Evolutionary conservation across 2,888 invertebrate genomes (phyloP), one percentile per base, ranked within the genome.

Genomic region (Drosophila neonasuta): DNA sequence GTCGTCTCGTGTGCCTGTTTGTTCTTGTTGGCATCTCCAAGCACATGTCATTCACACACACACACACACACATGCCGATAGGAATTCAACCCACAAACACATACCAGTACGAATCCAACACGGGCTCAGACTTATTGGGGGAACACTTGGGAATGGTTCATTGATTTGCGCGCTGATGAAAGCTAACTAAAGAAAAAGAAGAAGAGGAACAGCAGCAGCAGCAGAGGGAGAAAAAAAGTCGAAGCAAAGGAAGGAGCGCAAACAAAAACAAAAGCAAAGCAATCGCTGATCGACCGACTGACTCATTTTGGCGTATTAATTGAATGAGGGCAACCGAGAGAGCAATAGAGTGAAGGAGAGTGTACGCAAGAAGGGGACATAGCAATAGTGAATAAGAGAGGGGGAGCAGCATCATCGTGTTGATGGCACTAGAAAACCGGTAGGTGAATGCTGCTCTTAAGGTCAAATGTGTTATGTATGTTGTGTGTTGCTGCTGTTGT

Each of bases 401-500:
- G 5, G 24, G 1, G 15, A 15, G 44, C 29, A 46, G 32, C 34
- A 36, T 46, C 54, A 64, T 66, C 77, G 73, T 66, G 62, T 77
- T 54, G 30, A 60, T 55, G 72, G 54, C 79, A 73, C 68, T 77
- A 69, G 84, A 80, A 81, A 83, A 83, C 83, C 87, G 85, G 83
- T 81, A 87, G 83, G 62, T 51, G 57, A 79, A 72, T 64, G 73
- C 81, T 77, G 74, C 81, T 77, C 71, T 73, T 83, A 87, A 83
- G 83, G 83, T 87, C 87, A 83, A 78, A 86, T 74, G 67, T 67
- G 79, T 86, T 79, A 81, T 84, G 73, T 68, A 51, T 68, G 81
- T 83, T 77, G 78, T 82, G 72, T 66, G 57, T 17, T 59, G 59
- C 54, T 24, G 24, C 24, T 24, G 24, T 24, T 24, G 24, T 24